Evolutionary conservation across 2,797 vertebrate genomes (phyloP).

Genomic region (Echiichthys vipera): DNA sequence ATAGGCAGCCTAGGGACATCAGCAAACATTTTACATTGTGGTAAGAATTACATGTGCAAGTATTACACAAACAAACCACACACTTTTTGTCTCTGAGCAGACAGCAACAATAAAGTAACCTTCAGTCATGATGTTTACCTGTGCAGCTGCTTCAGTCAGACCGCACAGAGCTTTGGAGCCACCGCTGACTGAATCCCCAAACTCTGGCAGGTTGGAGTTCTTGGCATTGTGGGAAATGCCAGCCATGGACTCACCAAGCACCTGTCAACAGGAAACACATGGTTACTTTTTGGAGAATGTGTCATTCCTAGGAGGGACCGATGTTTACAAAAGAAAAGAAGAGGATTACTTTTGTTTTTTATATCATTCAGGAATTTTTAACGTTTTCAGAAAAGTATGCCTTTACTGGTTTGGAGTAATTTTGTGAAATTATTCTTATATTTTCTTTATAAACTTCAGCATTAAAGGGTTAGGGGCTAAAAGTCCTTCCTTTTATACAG

Average conservation of each 20-base stretch:
- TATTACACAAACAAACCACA: not conserved
- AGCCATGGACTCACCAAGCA: conserved; percentile 97
- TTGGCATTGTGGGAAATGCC: conserved; percentile 98
- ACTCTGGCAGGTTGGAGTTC: conserved; percentile 95
- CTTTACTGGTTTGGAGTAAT: no score
- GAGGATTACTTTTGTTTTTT: no score
- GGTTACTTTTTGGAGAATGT: not conserved
- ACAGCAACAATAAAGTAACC: not conserved
- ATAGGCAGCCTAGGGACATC: conserved; percentile 89
- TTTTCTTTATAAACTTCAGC: no score
- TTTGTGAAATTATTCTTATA: no score
- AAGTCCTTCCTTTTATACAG: no score
- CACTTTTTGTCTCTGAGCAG: not conserved
- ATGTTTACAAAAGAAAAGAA: no score
- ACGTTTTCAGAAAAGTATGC: no score
- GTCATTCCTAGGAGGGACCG: no score
- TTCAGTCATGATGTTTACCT: conserved; percentile 80
- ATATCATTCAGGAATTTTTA: no score
- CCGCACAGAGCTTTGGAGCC: conserved; percentile 97
- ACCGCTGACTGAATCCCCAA: conserved; percentile 92
- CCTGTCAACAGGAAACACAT: conserved; percentile 72
- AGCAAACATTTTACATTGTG: conserved; percentile 3
- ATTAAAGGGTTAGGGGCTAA: no score
- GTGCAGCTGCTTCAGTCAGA: conserved; percentile 94
- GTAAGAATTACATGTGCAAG: not conserved